Percentiles rank a stretch among this genome's conserved stretches.
Evolutionary conservation across 1,140 invertebrate genomes (phyloP).

Genomic region (Chionoecetes opilio): DNA sequence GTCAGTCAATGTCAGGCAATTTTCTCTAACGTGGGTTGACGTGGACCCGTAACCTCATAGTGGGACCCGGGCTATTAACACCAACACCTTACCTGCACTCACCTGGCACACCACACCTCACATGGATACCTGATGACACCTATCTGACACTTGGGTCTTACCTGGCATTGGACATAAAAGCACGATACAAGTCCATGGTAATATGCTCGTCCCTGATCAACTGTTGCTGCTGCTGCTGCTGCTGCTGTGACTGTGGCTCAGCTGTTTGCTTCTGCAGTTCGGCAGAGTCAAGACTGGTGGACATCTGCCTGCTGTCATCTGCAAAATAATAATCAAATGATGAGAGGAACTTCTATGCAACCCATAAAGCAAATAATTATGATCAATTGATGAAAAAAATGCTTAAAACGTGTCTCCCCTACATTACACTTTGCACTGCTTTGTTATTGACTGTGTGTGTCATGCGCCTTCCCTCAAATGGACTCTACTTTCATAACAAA

Average conservation of each 20-base stretch:
- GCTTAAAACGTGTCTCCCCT: too few relatives aligned
- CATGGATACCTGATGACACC: not conserved
- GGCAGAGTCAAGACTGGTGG: slow-evolving; percentile 70
- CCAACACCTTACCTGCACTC: not conserved
- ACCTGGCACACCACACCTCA: not conserved
- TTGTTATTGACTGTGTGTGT: too few relatives aligned
- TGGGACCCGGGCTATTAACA: too few relatives aligned
- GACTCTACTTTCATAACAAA: too few relatives aligned
- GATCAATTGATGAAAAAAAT: too few relatives aligned
- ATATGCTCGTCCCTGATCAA: slow-evolving; percentile 81
- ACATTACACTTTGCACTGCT: too few relatives aligned
- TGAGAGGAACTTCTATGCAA: too few relatives aligned
- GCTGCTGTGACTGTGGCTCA: slow-evolving; percentile 46
- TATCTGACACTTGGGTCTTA: slow-evolving; percentile 75
- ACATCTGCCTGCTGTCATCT: slow-evolving; percentile 72
- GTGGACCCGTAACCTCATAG: too few relatives aligned
- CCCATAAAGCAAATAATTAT: too few relatives aligned
- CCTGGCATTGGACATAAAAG: slow-evolving; percentile 83
- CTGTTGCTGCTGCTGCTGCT: slow-evolving; percentile 57
- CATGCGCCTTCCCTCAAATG: too few relatives aligned
- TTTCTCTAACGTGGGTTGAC: too few relatives aligned
- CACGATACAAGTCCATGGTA: slow-evolving; percentile 83
- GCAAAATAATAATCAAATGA: not conserved
- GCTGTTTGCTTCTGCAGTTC: slow-evolving; percentile 67
- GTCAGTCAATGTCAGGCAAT: too few relatives aligned